Conservation (phyloP, 2,888 invertebrate genomes). For the Pachydiplax longipennis region DNA sequence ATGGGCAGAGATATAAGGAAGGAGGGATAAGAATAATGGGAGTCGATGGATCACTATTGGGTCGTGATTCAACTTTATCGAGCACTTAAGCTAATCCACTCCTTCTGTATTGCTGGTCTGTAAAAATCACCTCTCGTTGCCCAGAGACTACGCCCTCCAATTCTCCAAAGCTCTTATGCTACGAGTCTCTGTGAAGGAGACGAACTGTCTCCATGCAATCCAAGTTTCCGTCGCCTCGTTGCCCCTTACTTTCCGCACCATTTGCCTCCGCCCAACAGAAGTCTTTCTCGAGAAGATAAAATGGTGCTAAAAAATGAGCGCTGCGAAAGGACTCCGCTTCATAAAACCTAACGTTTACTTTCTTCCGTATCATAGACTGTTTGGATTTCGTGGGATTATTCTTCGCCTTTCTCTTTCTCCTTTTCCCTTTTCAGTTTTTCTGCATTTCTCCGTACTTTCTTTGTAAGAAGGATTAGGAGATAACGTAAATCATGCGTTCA, state of each 20-base stretch:
- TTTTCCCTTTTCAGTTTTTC: too few species aligned
- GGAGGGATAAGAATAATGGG: not conserved
- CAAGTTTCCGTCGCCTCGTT: not conserved
- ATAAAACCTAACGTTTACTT: not conserved
- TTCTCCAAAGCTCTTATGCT: not conserved
- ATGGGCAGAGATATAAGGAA: not conserved
- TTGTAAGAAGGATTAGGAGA: too few species aligned
- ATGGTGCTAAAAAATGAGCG: not conserved
- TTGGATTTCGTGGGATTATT: not conserved
- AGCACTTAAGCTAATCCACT: slow-evolving; percentile 30
- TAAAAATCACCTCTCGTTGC: not conserved
- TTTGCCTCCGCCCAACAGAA: not conserved
- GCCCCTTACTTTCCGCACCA: not conserved
- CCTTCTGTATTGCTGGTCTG: not conserved
- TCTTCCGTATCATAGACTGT: not conserved
- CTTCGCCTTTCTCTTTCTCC: not conserved
- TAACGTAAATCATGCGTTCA: too few species aligned
- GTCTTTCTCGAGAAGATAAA: not conserved
- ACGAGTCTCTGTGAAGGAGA: not conserved
- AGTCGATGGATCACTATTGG: not conserved
- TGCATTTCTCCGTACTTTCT: too few species aligned
- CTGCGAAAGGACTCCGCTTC: not conserved
- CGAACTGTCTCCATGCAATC: not conserved
- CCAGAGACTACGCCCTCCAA: not conserved
- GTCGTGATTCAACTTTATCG: not conserved